Conservation (phyloP, 2,888 invertebrate genomes). For the Pandemis heparana region DNA sequence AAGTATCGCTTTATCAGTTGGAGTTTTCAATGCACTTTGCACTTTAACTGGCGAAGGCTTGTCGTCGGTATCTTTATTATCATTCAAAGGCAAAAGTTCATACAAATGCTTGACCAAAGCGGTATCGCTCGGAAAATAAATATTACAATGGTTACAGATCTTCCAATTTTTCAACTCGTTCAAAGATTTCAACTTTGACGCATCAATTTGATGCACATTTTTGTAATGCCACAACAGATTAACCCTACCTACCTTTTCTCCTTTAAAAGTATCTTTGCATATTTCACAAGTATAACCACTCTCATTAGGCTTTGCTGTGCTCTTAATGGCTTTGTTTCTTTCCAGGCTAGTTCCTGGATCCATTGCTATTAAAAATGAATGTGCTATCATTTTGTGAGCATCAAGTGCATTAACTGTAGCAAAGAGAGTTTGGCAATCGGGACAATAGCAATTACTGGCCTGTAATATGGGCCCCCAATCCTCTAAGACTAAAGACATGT, state of each 20-base stretch:
- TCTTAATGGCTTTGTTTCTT: conserved; percentile 47
- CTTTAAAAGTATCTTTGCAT: conserved; percentile 21
- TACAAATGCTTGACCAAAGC: conserved; percentile 62
- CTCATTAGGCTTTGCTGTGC: conserved; percentile 44
- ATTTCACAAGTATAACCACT: conserved; percentile 41
- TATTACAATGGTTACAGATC: conserved; percentile 63
- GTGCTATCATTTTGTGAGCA: conserved; percentile 61
- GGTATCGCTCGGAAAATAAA: conserved; percentile 54
- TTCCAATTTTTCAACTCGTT: conserved; percentile 26
- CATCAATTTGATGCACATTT: conserved; percentile 25
- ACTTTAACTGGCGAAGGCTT: conserved; percentile 6
- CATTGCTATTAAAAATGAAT: conserved; percentile 60
- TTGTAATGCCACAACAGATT: conserved; percentile 25
- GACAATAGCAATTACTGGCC: conserved; percentile 56
- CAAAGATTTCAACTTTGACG: neutral
- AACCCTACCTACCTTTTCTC: neutral
- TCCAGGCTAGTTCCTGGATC: conserved; percentile 20
- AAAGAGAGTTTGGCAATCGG: conserved; percentile 59
- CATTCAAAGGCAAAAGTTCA: conserved; percentile 53
- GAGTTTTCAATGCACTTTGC: conserved; percentile 37
- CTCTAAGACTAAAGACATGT: conserved; percentile 51
- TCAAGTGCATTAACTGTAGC: conserved; percentile 61
- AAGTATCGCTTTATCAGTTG: neutral
- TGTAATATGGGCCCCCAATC: conserved; percentile 55
- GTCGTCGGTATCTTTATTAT: conserved; percentile 19